Evolutionary conservation across 2,797 vertebrate species (phyloP), one percentile per base, ranked within the genome.

Genomic region (Sebastolobus altivelis): DNA sequence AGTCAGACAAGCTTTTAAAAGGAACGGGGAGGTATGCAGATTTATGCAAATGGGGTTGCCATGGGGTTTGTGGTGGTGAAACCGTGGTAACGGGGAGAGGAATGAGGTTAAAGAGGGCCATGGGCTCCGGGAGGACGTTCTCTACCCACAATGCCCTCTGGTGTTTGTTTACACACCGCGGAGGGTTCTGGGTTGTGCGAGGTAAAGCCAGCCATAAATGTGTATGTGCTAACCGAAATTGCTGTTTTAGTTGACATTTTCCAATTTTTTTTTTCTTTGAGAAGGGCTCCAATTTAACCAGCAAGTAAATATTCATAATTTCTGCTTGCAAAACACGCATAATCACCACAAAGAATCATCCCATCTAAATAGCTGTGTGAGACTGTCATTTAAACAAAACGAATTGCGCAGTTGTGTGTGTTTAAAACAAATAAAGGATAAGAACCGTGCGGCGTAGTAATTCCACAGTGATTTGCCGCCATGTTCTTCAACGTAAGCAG

Each of bases 21-120:
- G 80, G 55, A 90, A 87, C 12, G 65, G 65, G 75, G 79, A 65
- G 72, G 62, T 82, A 89, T 93, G 91, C 84, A 92, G 87, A 94
- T 95, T 77, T 86, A 94, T 95, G 91, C 68, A 88, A 95, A 95
- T 92, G 55, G 75, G 22, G 81, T 84, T 71, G 88, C 93, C 85
- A 78, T 63, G 86, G 89, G 89, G 86, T 80, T 87, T 87, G 88
- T 75, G 82, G 86, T 79, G 67, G 79, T n/a, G 86, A 85, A 93
- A 90, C 93, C 79, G 77, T 87, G 88, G 93, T 85, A 89, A 94
- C 93, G 2, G 77, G 79, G 60, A 88, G 80, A 91, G 90, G 92
- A 93, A 94, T 93, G 93, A 88, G 93, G 92, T 91, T 93, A 90
- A 88, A 90, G 82, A 86, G 90, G 85, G 84, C 89, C 80, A 69